These are phyloP conservation scores for Mamestra configurata DNA, from an alignment of 1,140 invertebrate genomes.

Conservation along the genomic window DNA sequence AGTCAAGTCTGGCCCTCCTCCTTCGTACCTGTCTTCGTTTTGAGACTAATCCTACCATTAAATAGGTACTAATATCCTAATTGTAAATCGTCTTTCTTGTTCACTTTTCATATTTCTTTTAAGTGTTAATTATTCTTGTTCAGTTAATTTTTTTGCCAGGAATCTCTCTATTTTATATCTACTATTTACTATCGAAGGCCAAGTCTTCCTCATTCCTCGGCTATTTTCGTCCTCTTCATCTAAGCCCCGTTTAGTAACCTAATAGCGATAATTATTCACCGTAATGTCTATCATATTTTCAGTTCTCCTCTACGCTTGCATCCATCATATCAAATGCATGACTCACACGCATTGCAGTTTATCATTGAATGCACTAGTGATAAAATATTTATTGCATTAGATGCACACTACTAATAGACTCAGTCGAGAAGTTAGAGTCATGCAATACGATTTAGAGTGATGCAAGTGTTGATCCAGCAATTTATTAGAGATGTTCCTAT, in stretches of 20 bases:
- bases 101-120: too few relatives aligned
- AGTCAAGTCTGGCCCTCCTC: too few relatives aligned
- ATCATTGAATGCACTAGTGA: background rate
- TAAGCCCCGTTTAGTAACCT: too few relatives aligned
- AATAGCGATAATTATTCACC: background rate
- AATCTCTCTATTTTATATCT: background rate
- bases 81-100: too few relatives aligned
- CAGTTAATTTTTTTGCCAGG: background rate
- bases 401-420: conserved; percentile 4
- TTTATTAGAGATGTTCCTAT: background rate
- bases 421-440: background rate
- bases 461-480: background rate
- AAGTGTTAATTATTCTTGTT: too few relatives aligned
- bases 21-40: too few relatives aligned
- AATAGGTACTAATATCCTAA: too few relatives aligned
- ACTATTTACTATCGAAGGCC: too few relatives aligned
- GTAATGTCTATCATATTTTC: background rate
- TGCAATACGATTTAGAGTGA: background rate
- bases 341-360: background rate
- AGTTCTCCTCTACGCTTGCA: background rate
- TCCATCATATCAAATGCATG: background rate
- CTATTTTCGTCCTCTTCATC: background rate
- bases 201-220: background rate
- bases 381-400: conserved; percentile 15
- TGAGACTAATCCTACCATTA: too few relatives aligned